Base-by-base conservation (phyloP, 2,888 invertebrate genomes). In the Holacanthella duospinosa region DNA sequence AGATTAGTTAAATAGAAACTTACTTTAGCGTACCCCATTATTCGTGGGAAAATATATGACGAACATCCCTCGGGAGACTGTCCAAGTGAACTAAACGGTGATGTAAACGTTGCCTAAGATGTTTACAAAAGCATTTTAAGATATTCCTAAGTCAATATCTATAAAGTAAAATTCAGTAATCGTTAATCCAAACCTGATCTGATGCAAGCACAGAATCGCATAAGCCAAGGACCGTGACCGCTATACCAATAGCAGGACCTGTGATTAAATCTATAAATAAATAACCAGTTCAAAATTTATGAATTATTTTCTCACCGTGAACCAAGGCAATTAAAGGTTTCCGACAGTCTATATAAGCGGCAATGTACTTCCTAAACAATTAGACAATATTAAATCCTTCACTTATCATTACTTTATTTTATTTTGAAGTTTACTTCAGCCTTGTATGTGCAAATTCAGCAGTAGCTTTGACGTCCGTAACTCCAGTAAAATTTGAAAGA, bases 241-340 rank as follows among this genome's bases (percentile, higher is more conserved):
- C 86, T 70, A 96, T 85, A 28, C 97, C 97, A 71, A 96, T 84
- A 19, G 93, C 91, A 48, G 93, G 94, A 1, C 96, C 97, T 81
- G 96, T 95, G 0, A 96, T 86, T 36, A n/a, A n/a, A n/a, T n/a
- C n/a, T 16, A 36, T 36, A 36, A 36, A 36, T 16, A 16, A 6
- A 9, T 6, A 9, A 9, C 36, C 36, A 36, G 36, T 36, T 9
- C 16, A 16, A 16, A 36, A 36, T 36, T 16, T 9, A 36, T 16
- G 36, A 6, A 16, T 36, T 36, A 9, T 36, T 9, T 9, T 6
- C 36, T 36, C 16, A 36, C 19, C 48, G 48, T 48, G 48, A 0
- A 96, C 86, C 64, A 94, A 79, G 19, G 87, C 89, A 67, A 96
- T 82, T 54, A 97, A 76, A 43, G 93, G 79, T 78, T 97, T 99